These are phyloP conservation scores for Brachynemurus nebulosus DNA, from an alignment of 2,888 invertebrate species.

Conservation along the genomic window DNA sequence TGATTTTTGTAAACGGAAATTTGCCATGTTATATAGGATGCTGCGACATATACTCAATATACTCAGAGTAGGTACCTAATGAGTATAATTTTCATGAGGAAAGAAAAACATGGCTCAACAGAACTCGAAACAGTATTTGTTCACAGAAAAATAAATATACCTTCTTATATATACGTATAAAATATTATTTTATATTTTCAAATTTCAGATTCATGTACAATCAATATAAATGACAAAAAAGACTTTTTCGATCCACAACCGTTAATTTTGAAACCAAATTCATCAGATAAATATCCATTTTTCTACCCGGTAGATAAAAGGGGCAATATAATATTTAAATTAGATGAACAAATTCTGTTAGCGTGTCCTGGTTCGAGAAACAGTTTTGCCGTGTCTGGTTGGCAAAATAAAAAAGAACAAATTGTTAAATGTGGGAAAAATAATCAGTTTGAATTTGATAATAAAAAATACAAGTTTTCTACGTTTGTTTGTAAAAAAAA, in stretches of 20 bases:
- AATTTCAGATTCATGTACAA: constrained; percentile 26
- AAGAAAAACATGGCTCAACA: too few species aligned
- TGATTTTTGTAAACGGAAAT: too few species aligned
- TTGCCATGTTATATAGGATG: too few species aligned
- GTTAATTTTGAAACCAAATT: constrained; percentile 35
- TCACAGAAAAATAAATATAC: too few species aligned
- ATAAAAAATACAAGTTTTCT: constrained; percentile 24
- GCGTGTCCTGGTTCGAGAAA: constrained; percentile 18
- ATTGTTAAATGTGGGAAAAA: not conserved
- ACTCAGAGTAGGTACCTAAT: too few species aligned
- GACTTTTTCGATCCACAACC: constrained; percentile 44
- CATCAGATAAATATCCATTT: constrained; percentile 16
- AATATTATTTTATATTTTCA: too few species aligned
- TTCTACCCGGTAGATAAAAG: constrained; percentile 16
- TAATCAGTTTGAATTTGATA: not conserved
- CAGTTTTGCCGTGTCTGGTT: not conserved
- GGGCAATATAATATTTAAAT: constrained; percentile 15
- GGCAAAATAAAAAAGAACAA: not conserved
- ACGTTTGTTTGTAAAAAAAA: constrained; percentile 32
- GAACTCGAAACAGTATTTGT: too few species aligned
- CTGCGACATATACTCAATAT: too few species aligned
- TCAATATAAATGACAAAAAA: constrained; percentile 30
- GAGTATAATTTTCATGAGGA: too few species aligned
- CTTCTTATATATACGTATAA: too few species aligned
- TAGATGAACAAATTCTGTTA: constrained; percentile 15